Conservation (phyloP, 2,888 invertebrate species). For the Dusona sp. region DNA sequence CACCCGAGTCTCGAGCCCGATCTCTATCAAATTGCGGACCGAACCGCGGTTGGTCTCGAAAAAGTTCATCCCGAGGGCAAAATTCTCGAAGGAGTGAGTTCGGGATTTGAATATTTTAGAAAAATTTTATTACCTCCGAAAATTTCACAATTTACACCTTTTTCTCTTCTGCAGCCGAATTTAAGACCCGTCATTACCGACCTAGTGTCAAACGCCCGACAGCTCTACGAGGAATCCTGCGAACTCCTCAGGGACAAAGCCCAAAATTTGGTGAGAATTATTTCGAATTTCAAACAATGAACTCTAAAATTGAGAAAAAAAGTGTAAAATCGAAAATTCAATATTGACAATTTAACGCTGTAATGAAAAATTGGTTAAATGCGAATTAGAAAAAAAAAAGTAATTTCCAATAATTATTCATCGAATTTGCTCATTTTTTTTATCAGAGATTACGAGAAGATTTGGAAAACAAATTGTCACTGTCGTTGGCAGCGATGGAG, state of each 20-base stretch:
- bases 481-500: slow-evolving; percentile 89
- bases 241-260: slow-evolving; percentile 89
- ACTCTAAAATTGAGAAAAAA: background rate
- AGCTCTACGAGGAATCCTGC: slow-evolving; percentile 91
- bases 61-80: slow-evolving; percentile 93
- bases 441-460: slow-evolving; percentile 87
- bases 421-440: background rate
- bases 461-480: slow-evolving; percentile 89
- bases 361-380: background rate
- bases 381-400: background rate
- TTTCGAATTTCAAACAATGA: background rate
- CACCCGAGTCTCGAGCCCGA: slow-evolving; percentile 90
- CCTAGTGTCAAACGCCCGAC: slow-evolving; percentile 88
- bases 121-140: background rate
- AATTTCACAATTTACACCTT: slow-evolving; percentile 1
- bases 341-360: background rate
- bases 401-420: background rate
- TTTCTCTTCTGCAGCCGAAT: slow-evolving; percentile 86
- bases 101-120: slow-evolving; percentile 15
- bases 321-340: background rate
- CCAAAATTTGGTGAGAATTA: slow-evolving; percentile 86
- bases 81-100: slow-evolving; percentile 89
- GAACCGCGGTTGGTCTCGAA: slow-evolving; percentile 89
- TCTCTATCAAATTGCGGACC: slow-evolving; percentile 91
- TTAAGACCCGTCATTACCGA: slow-evolving; percentile 92